phyloP scores from a whole-genome alignment of 2,797 vertebrate species.

The Myotis planiceps region DNA sequence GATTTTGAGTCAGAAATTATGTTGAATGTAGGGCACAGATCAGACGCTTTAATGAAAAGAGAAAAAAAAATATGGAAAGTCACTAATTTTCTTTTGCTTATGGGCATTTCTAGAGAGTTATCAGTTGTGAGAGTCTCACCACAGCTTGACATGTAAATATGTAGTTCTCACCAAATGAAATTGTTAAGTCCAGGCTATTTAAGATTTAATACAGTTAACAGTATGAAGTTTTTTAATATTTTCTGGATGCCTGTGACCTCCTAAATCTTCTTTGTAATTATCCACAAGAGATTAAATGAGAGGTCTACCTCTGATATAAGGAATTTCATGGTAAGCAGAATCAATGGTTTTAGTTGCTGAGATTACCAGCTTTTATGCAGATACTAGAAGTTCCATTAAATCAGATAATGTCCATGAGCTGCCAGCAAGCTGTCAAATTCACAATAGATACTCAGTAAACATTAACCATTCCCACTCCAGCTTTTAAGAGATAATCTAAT shows the following conservation, averaged over 20 bases:
- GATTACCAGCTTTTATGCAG: background rate
- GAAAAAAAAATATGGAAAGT: background rate
- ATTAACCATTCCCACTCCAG: background rate
- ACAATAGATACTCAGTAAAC: background rate
- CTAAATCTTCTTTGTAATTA: background rate
- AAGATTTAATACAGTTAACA: background rate
- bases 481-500: background rate
- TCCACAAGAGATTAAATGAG: background rate
- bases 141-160: background rate
- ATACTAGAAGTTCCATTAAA: background rate
- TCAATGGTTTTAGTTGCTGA: background rate
- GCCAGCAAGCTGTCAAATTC: background rate
- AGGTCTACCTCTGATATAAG: background rate
- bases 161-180: background rate
- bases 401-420: background rate
- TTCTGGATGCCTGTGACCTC: background rate
- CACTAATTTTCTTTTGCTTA: background rate
- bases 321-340: background rate
- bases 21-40: background rate
- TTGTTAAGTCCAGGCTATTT: background rate
- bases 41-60: background rate
- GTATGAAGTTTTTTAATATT: background rate
- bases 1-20: background rate
- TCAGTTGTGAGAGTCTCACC: background rate
- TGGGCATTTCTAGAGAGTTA: background rate